phyloP scores from a whole-genome alignment of 2,113 vertebrate genomes.

The Chrysemys picta region DNA sequence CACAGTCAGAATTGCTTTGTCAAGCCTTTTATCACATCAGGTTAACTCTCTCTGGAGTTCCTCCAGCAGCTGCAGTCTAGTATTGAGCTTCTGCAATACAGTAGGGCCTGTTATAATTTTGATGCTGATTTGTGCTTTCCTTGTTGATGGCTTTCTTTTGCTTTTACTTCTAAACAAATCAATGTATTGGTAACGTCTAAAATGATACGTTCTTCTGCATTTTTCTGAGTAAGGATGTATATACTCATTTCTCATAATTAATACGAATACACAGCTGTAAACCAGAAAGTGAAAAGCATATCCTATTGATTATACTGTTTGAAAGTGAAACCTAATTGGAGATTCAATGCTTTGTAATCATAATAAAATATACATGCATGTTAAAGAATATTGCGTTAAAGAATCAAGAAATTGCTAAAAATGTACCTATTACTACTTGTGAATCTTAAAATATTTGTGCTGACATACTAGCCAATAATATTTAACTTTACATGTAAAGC shows the following conservation, averaged over 20 bases:
- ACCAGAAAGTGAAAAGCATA: neutral
- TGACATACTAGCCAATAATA: neutral
- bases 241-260: neutral
- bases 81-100: slow-evolving; percentile 17
- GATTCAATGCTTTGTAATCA: neutral
- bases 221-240: neutral
- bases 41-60: slow-evolving; percentile 64
- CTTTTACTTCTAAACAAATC: neutral
- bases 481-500: neutral
- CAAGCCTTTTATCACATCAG: slow-evolving; percentile 73
- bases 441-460: neutral
- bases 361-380: neutral
- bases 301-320: neutral
- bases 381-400: neutral
- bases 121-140: slow-evolving; percentile 20
- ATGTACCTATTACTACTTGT: neutral
- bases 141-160: neutral
- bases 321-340: neutral
- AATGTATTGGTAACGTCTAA: neutral
- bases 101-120: slow-evolving; percentile 4
- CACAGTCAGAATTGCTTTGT: slow-evolving; percentile 76
- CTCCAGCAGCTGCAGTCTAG: slow-evolving; percentile 35
- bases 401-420: neutral
- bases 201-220: neutral
- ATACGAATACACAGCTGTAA: neutral